Evolutionary conservation across 2,888 invertebrate genomes (phyloP).

Genomic region (Trachelus iudaicus): DNA sequence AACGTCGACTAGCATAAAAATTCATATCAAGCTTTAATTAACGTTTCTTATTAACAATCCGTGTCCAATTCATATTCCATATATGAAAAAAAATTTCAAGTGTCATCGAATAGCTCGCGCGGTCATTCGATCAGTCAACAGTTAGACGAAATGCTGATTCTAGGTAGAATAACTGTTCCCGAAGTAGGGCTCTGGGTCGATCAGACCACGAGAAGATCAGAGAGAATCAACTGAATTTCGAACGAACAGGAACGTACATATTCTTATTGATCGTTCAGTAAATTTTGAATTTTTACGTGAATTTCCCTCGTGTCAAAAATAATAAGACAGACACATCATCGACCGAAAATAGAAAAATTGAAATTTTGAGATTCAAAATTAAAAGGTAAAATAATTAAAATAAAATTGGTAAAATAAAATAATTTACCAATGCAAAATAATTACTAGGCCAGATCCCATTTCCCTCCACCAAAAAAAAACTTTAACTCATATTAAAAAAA

Average conservation of each 20-base stretch:
- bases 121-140: neutral
- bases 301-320: neutral
- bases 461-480: too few species aligned
- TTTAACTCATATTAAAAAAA: too few species aligned
- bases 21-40: neutral
- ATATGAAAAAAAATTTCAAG: neutral
- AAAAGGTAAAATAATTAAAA: too few species aligned
- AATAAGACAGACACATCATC: too few species aligned
- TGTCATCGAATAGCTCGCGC: neutral
- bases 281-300: neutral
- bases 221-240: neutral
- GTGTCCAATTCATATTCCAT: neutral
- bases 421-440: too few species aligned
- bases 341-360: too few species aligned
- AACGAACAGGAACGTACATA: neutral
- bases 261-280: neutral
- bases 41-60: neutral
- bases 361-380: too few species aligned
- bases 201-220: neutral
- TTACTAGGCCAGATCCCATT: too few species aligned
- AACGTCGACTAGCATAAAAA: neutral
- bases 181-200: conserved; percentile 1
- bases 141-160: conserved; percentile 4
- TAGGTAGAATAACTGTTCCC: conserved; percentile 2
- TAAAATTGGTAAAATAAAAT: too few species aligned